phyloP scores from a whole-genome alignment of 1,140 invertebrate species.

The Drosophila sucinea region DNA sequence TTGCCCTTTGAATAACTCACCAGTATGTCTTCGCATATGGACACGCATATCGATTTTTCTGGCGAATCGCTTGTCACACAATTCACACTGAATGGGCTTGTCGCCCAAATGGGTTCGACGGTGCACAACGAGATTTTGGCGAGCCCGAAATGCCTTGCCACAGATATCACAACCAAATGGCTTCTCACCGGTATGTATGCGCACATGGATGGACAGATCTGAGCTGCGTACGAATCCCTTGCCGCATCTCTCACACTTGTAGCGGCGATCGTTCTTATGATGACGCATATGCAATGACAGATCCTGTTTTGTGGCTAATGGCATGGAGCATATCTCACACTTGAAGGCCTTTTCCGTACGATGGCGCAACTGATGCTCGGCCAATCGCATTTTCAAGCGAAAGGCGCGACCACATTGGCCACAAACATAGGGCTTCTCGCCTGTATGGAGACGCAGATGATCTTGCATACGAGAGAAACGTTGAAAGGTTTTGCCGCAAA shows the following conservation, averaged over 20 bases:
- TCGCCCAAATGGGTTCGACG: constrained; percentile 83
- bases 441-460: constrained; percentile 73
- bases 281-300: constrained; percentile 82
- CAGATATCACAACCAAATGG: constrained; percentile 79
- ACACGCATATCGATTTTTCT: constrained; percentile 85
- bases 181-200: constrained; percentile 78
- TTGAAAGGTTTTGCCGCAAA: constrained; percentile 69
- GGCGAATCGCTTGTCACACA: constrained; percentile 85
- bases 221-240: constrained; percentile 84
- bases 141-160: constrained; percentile 72
- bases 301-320: constrained; percentile 74
- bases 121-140: constrained; percentile 76
- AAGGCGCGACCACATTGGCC: constrained; percentile 68
- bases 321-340: constrained; percentile 69
- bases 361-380: constrained; percentile 76
- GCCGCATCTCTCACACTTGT: constrained; percentile 85
- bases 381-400: constrained; percentile 73
- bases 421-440: constrained; percentile 74
- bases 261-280: constrained; percentile 91
- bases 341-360: constrained; percentile 71
- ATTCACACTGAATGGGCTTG: constrained; percentile 84
- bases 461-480: constrained; percentile 72
- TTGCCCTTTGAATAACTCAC: constrained; percentile 72
- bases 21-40: constrained; percentile 86
- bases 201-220: constrained; percentile 84